phyloP scores from a whole-genome alignment of 2,797 vertebrate genomes.

The Cossypha caffra region DNA sequence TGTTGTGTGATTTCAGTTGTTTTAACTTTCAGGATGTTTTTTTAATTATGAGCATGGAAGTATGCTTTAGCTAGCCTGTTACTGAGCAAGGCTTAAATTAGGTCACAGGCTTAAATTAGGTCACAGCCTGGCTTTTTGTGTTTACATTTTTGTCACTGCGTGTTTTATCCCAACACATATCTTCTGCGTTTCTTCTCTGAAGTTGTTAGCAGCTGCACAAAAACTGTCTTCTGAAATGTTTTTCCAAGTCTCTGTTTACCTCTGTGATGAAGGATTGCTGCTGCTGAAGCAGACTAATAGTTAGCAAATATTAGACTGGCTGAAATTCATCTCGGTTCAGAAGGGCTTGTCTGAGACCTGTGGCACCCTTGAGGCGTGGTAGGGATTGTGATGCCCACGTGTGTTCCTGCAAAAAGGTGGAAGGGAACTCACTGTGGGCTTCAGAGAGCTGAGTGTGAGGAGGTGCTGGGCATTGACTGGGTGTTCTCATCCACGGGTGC shows the following conservation, averaged over 20 bases:
- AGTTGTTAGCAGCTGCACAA: background rate
- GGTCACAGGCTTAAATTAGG: background rate
- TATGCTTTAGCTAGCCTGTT: background rate
- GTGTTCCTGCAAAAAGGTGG: background rate
- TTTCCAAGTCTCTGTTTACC: background rate
- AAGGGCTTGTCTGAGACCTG: background rate
- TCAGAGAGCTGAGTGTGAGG: background rate
- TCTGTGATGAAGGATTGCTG: background rate
- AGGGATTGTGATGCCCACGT: fast-evolving
- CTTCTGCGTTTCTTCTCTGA: background rate
- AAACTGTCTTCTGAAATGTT: background rate
- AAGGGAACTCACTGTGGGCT: background rate
- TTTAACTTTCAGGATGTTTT: background rate
- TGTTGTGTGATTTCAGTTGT: background rate
- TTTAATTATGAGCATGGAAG: background rate
- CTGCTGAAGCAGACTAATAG: background rate
- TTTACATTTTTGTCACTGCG: background rate
- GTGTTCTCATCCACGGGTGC: fast-evolving
- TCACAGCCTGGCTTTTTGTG: background rate
- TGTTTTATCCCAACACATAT: background rate
- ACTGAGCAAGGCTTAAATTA: background rate
- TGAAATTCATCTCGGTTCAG: background rate
- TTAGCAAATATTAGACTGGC: background rate
- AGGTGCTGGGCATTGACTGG: background rate
- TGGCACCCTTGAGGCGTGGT: background rate